Evolutionary conservation across 1,140 invertebrate species (phyloP).

Genomic region (Hypsibius dujardini): DNA sequence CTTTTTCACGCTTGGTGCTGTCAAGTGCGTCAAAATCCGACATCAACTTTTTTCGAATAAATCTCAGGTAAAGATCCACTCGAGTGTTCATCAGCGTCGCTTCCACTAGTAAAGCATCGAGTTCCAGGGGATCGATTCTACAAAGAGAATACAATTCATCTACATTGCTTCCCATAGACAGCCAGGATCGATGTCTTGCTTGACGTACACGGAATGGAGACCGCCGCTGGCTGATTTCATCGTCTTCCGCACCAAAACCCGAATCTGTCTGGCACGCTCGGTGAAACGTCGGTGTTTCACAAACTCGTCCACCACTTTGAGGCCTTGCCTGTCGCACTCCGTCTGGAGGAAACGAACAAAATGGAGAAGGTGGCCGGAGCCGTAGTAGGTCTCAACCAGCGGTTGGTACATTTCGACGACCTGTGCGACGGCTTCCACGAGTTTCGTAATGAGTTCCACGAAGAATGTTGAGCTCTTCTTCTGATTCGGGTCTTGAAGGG

Average conservation of each 20-base stretch:
- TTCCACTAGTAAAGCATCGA: slow-evolving; percentile 74
- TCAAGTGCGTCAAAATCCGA: slow-evolving; percentile 37
- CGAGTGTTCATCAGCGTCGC: slow-evolving; percentile 75
- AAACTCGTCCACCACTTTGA: slow-evolving; percentile 53
- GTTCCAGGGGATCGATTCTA: slow-evolving; percentile 54
- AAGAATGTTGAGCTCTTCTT: slow-evolving; percentile 37
- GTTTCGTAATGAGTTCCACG: slow-evolving; percentile 58
- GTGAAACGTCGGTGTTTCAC: slow-evolving; percentile 51
- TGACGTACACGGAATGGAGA: slow-evolving; percentile 2
- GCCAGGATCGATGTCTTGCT: too few relatives aligned
- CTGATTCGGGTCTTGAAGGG: slow-evolving; percentile 44
- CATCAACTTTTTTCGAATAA: slow-evolving; percentile 56
- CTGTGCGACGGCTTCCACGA: slow-evolving; percentile 74
- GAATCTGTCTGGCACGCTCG: slow-evolving; percentile 40
- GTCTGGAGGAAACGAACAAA: slow-evolving; percentile 55
- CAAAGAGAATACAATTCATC: slow-evolving; percentile 12
- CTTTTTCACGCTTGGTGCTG: slow-evolving; percentile 33
- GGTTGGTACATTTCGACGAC: slow-evolving; percentile 78
- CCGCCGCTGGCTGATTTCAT: slow-evolving; percentile 33
- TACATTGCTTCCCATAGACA: too few relatives aligned
- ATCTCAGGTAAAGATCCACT: slow-evolving; percentile 72
- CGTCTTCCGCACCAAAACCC: slow-evolving; percentile 37
- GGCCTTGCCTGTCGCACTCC: slow-evolving; percentile 61
- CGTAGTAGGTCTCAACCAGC: slow-evolving; percentile 81
- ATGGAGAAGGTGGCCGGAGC: slow-evolving; percentile 52